Evolutionary conservation across 1,140 invertebrate genomes (phyloP).

Genomic region (roundworm (Caenorhabditis elegans)): DNA sequence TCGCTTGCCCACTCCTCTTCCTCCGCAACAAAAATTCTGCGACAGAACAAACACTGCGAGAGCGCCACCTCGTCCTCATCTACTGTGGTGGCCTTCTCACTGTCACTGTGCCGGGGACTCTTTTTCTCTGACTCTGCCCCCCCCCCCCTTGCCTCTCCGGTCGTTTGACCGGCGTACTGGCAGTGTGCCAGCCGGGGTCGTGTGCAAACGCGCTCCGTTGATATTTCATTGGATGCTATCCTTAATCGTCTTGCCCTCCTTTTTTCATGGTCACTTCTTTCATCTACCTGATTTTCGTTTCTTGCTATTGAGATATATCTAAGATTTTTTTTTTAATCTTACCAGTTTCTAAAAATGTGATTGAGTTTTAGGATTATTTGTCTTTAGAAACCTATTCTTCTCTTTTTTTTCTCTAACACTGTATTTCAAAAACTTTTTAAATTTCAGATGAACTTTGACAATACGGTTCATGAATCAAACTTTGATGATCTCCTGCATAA

Average conservation of each 20-base stretch:
- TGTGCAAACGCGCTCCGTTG: background rate
- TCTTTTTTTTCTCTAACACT: background rate
- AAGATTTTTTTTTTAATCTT: background rate
- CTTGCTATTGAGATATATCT: background rate
- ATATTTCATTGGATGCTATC: background rate
- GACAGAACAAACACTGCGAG: background rate
- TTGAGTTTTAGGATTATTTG: too few species aligned
- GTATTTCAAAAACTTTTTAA: background rate
- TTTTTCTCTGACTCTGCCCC: background rate
- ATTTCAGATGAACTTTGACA: background rate
- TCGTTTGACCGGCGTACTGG: background rate
- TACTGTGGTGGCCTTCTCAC: too few species aligned
- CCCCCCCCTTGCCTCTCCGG: background rate
- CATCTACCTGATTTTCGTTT: background rate
- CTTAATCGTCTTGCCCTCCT: background rate
- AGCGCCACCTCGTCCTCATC: too few species aligned
- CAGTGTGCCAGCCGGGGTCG: background rate
- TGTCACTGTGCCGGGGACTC: background rate
- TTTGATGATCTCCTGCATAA: background rate
- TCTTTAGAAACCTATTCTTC: too few species aligned
- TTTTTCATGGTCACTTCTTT: background rate
- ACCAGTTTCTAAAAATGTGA: background rate
- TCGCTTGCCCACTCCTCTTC: background rate
- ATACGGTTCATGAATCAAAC: background rate
- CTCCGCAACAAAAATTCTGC: background rate